Conservation (phyloP, 2,113 vertebrate species). For the Chaetodon trifascialis region DNA sequence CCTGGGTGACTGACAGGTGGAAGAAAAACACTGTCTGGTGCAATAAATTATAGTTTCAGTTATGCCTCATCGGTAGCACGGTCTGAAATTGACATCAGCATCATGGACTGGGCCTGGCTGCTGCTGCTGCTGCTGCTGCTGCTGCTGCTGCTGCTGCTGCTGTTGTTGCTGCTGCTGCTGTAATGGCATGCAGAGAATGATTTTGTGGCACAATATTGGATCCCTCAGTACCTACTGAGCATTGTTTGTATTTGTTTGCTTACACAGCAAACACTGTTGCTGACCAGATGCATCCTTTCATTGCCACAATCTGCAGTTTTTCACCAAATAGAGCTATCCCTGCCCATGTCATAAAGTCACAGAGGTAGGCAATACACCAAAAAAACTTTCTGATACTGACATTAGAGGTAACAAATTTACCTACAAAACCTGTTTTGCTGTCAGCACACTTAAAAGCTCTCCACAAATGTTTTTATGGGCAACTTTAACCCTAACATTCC, state of each 20-base stretch:
- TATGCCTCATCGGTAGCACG: background rate
- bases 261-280: slow-evolving; percentile 42
- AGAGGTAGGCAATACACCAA: background rate
- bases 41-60: background rate
- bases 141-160: background rate
- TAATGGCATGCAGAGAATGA: slow-evolving; percentile 12
- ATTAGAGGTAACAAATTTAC: background rate
- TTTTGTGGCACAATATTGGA: slow-evolving; percentile 22
- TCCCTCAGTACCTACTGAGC: slow-evolving; percentile 24
- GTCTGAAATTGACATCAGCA: slow-evolving; percentile 13
- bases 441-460: background rate
- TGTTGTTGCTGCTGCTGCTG: background rate
- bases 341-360: background rate
- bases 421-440: background rate
- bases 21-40: background rate
- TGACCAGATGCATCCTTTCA: slow-evolving; percentile 44
- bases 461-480: background rate
- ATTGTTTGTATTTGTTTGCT: slow-evolving; percentile 53
- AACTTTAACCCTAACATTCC: no score
- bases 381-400: background rate
- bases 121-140: background rate
- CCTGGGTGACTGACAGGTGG: background rate
- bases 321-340: slow-evolving; percentile 17
- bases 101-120: background rate
- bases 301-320: slow-evolving; percentile 31